These are phyloP conservation scores for Turritopsis rubra DNA, from an alignment of 30 jellyfish, hydroid and myxozoan species.

Conservation along the genomic window DNA sequence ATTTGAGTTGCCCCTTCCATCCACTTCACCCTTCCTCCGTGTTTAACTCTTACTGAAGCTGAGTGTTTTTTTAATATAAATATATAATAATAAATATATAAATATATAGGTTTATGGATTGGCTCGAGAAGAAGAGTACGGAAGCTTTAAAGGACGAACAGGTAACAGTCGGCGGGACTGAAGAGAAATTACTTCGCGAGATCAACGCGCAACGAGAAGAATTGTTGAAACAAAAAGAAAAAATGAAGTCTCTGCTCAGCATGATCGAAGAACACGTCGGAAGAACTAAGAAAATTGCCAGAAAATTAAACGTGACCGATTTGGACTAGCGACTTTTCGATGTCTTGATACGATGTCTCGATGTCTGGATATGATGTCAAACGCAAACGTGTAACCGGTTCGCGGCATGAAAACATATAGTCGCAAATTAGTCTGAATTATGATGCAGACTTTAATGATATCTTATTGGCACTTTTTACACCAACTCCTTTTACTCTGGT, in stretches of 20 bases:
- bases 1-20: too few species aligned
- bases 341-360: not conserved
- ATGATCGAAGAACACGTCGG: constrained; percentile 48
- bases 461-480: too few species aligned
- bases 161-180: constrained; percentile 40
- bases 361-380: not conserved
- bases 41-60: too few species aligned
- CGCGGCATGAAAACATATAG: too few species aligned
- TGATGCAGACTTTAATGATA: too few species aligned
- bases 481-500: too few species aligned
- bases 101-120: constrained; percentile 17
- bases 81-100: too few species aligned
- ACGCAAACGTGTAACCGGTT: too few species aligned
- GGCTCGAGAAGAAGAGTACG: constrained; percentile 26
- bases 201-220: constrained; percentile 36
- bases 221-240: constrained; percentile 50
- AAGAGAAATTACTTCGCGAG: constrained; percentile 31
- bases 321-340: not conserved
- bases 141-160: constrained; percentile 53
- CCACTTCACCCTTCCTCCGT: too few species aligned
- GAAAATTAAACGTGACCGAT: not conserved
- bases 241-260: constrained; percentile 30
- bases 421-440: too few species aligned
- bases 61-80: too few species aligned
- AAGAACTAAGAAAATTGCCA: constrained; percentile 21